Conservation (phyloP, 2,113 vertebrate species). For the Vombatus ursinus region DNA sequence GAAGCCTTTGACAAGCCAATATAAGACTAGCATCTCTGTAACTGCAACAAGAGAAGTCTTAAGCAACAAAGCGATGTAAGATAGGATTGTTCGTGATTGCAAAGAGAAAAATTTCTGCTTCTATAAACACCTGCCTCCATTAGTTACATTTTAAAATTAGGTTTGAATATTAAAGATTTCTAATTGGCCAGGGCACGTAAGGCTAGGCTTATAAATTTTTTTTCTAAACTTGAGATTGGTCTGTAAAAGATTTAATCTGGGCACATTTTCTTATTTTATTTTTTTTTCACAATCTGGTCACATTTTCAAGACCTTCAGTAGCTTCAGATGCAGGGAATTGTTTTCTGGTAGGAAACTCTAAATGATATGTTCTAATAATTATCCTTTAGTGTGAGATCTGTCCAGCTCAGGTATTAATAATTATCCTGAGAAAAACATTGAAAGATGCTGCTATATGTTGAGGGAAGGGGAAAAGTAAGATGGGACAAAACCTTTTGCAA, state of each 20-base stretch:
- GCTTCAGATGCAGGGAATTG: neutral
- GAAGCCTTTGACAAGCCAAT: neutral
- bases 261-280: too few species aligned
- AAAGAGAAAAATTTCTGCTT: neutral
- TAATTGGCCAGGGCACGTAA: neutral
- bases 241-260: too few species aligned
- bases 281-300: too few species aligned
- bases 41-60: neutral
- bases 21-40: neutral
- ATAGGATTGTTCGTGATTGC: neutral
- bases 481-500: neutral
- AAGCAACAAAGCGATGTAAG: neutral
- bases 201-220: neutral
- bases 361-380: neutral
- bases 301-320: neutral
- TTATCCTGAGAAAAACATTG: neutral
- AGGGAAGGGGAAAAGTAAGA: neutral
- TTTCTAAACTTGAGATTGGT: too few species aligned
- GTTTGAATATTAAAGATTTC: neutral
- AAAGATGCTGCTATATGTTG: neutral
- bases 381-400: neutral
- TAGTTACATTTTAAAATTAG: neutral
- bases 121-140: neutral
- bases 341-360: neutral
- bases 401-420: neutral